phyloP scores from a whole-genome alignment of 2,797 vertebrate species.

The Anolis apletophallus region DNA sequence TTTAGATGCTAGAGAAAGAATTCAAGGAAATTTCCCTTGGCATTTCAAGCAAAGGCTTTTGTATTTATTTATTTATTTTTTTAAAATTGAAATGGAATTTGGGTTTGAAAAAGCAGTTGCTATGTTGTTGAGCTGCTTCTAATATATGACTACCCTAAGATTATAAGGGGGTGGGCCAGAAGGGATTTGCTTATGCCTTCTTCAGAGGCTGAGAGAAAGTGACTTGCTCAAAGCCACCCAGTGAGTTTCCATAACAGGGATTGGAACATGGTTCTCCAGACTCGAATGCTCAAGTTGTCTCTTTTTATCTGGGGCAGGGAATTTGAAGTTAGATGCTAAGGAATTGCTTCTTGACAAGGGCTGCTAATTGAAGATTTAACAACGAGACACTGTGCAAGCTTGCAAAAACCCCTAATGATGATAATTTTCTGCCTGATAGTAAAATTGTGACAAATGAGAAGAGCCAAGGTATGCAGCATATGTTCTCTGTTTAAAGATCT shows the following conservation, averaged over 20 bases:
- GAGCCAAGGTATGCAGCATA: slow-evolving; percentile 25
- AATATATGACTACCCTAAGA: no score
- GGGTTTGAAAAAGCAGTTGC: neutral
- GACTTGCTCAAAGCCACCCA: no score
- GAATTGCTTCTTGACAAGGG: slow-evolving; percentile 30
- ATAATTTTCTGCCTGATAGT: slow-evolving; percentile 27
- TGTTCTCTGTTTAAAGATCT: neutral
- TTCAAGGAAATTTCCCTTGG: neutral
- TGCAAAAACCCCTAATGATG: neutral
- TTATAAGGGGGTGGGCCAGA: no score
- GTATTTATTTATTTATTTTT: no score
- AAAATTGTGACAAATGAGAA: neutral
- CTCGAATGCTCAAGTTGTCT: no score
- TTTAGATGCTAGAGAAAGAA: neutral
- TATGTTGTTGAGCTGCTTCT: no score
- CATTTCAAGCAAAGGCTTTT: neutral
- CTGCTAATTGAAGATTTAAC: slow-evolving; percentile 38
- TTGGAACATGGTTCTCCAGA: no score
- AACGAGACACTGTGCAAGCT: slow-evolving; percentile 7
- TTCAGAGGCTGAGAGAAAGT: no score
- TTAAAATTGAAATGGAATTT: neutral
- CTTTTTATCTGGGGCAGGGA: neutral
- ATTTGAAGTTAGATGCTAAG: neutral
- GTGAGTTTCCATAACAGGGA: no score
- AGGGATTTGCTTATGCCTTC: no score